phyloP scores from a whole-genome alignment of 92 coral and sea anemone species.

The Bergia sp. region DNA sequence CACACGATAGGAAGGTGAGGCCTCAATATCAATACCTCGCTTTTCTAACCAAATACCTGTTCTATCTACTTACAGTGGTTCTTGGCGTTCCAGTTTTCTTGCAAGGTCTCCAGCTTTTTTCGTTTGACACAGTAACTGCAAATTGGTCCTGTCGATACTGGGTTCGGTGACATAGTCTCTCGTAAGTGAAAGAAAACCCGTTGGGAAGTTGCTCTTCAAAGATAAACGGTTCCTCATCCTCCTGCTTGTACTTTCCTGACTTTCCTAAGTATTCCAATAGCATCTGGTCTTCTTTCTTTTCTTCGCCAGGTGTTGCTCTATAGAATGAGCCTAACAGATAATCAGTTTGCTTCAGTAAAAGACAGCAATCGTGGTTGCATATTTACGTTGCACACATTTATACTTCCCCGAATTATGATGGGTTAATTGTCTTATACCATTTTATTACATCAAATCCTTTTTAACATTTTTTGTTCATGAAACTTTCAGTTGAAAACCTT shows the following conservation, averaged over 20 bases:
- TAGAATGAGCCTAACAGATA: background rate
- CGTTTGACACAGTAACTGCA: background rate
- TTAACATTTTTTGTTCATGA: too few relatives aligned
- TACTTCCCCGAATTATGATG: too few relatives aligned
- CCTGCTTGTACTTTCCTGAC: background rate
- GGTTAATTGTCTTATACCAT: too few relatives aligned
- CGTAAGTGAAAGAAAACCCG: background rate
- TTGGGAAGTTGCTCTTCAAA: background rate
- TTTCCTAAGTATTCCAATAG: background rate
- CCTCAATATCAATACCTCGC: background rate
- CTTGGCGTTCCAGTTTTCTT: background rate
- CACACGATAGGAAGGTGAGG: too few relatives aligned
- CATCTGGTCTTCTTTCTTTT: background rate
- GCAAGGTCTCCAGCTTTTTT: background rate
- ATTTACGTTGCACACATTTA: too few relatives aligned
- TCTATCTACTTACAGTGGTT: background rate
- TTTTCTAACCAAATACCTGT: background rate
- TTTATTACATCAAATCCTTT: too few relatives aligned
- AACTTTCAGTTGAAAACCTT: too few relatives aligned
- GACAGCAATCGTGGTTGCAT: background rate
- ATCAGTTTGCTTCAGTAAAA: background rate
- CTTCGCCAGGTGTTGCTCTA: background rate
- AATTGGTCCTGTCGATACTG: background rate
- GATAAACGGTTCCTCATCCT: background rate
- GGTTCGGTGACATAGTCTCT: background rate